These are phyloP conservation scores for Drosophila pallidifrons DNA, from an alignment of 1,140 invertebrate species.

Conservation along the genomic window DNA sequence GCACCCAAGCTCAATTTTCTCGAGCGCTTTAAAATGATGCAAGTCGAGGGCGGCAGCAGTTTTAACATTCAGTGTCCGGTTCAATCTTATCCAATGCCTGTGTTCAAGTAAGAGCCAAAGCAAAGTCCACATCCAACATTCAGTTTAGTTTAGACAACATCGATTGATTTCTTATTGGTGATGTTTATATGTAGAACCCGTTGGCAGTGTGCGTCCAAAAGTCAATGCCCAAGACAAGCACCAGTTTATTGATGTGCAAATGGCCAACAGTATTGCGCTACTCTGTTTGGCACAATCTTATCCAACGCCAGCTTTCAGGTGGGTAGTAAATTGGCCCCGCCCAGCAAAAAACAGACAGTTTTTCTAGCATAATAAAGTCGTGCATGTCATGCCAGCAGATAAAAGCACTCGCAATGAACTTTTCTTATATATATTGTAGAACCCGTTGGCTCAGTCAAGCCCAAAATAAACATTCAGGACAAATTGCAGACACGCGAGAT, in stretches of 20 bases:
- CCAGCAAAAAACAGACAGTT: constrained; percentile 47
- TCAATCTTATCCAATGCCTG: constrained; percentile 89
- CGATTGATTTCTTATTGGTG: too few species aligned
- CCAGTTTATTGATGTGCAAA: constrained; percentile 86
- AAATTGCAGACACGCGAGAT: constrained; percentile 84
- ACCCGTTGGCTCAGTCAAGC: constrained; percentile 89
- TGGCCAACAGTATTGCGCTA: constrained; percentile 88
- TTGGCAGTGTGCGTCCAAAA: constrained; percentile 91
- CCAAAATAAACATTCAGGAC: constrained; percentile 88
- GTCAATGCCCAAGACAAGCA: constrained; percentile 86
- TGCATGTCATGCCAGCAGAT: not conserved
- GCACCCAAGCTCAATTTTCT: constrained; percentile 86
- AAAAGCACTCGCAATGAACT: not conserved
- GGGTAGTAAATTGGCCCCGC: constrained; percentile 57
- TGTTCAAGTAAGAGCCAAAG: constrained; percentile 86
- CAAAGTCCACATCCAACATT: constrained; percentile 30
- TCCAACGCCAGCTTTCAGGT: constrained; percentile 90
- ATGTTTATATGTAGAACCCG: constrained; percentile 87
- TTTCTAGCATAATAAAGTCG: constrained; percentile 22
- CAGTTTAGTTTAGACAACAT: constrained; percentile 8
- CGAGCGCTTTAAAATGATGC: constrained; percentile 83
- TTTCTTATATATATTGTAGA: constrained; percentile 85
- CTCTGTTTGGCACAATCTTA: constrained; percentile 88
- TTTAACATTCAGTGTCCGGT: constrained; percentile 89
- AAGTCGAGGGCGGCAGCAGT: constrained; percentile 72